phyloP scores from a whole-genome alignment of 1,140 invertebrate genomes.

The Rhagoletis zephyria region DNA sequence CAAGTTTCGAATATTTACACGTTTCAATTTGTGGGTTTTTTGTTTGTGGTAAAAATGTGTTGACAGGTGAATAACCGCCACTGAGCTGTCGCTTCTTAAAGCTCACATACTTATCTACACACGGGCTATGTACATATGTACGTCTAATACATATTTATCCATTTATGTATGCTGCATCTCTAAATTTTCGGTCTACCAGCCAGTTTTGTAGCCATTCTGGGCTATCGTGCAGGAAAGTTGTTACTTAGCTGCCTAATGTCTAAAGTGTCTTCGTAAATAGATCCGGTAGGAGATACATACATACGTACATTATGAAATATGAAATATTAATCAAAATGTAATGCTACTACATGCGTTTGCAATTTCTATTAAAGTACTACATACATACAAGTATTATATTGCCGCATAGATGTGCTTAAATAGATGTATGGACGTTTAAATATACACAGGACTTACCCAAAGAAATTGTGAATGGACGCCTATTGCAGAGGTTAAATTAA shows the following conservation, averaged over 20 bases:
- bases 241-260: neutral
- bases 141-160: neutral
- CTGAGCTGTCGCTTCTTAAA: neutral
- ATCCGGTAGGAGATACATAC: neutral
- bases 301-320: neutral
- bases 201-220: neutral
- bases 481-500: no score
- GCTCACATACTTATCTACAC: neutral
- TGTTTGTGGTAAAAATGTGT: slow-evolving; percentile 24
- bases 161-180: neutral
- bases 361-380: no score
- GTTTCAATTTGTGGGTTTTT: slow-evolving; percentile 37
- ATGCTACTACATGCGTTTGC: no score
- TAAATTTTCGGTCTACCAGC: neutral
- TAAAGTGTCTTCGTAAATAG: neutral
- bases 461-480: no score
- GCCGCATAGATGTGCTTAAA: no score
- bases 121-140: neutral
- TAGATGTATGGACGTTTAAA: no score
- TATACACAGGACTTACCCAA: no score
- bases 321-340: slow-evolving; percentile 5
- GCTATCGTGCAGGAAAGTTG: neutral
- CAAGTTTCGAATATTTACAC: slow-evolving; percentile 38
- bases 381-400: no score
- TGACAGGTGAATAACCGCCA: slow-evolving; percentile 31